phyloP scores from a whole-genome alignment of 2,888 invertebrate genomes.

The Mayetiola destructor region DNA sequence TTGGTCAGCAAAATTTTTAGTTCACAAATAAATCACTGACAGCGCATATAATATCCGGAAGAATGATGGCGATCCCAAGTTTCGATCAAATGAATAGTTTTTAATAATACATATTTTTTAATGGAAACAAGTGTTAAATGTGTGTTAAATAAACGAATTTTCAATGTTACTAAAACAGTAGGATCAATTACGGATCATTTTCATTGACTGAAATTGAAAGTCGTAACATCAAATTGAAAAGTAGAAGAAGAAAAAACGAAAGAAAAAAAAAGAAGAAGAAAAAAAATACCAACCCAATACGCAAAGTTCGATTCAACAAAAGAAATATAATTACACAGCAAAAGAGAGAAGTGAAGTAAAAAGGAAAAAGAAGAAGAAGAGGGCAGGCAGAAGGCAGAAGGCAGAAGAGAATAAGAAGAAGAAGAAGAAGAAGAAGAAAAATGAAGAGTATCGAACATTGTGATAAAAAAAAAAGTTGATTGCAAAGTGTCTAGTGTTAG shows the following conservation, averaged over 20 bases:
- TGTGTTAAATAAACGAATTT: conserved; percentile 12
- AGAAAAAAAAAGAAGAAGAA: conserved; percentile 36
- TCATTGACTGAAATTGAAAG: conserved; percentile 8
- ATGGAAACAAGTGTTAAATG: conserved; percentile 15
- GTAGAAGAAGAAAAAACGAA: neutral
- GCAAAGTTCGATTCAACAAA: too few species aligned
- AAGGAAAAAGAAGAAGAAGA: neutral
- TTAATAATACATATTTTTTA: conserved; percentile 16
- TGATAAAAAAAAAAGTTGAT: conserved; percentile 70
- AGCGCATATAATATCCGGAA: conserved; percentile 45
- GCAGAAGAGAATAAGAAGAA: neutral
- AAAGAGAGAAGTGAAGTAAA: too few species aligned
- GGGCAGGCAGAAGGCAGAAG: neutral
- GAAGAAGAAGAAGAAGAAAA: conserved; percentile 46
- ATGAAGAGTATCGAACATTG: conserved; percentile 86
- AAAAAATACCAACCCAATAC: too few species aligned
- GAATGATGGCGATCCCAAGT: conserved; percentile 48
- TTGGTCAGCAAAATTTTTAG: conserved; percentile 11
- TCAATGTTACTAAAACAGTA: conserved; percentile 6
- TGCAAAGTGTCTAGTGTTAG: conserved; percentile 44
- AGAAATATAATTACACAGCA: too few species aligned
- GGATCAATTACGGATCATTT: conserved; percentile 2
- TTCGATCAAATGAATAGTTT: conserved; percentile 25
- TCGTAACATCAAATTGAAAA: neutral
- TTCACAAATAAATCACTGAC: conserved; percentile 32